Percentiles rank a stretch among this genome's conserved stretches.
These are phyloP conservation scores for Pluvianellus socialis DNA, from an alignment of 2,113 vertebrate genomes.

Conservation along the genomic window DNA sequence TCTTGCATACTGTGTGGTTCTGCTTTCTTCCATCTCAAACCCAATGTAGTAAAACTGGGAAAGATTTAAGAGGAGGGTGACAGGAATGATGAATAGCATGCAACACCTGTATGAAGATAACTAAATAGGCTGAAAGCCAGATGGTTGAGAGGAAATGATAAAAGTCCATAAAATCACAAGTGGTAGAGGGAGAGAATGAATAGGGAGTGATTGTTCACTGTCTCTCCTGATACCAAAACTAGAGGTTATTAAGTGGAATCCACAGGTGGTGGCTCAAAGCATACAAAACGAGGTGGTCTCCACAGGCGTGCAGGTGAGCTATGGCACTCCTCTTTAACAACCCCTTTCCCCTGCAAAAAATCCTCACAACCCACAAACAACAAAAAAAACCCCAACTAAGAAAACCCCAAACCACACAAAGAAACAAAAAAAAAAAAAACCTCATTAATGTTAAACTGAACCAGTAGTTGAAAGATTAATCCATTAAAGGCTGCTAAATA, in stretches of 20 bases:
- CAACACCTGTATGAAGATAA: background rate
- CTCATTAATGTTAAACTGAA: background rate
- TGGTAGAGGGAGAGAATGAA: background rate
- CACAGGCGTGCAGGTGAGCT: background rate
- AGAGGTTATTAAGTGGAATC: background rate
- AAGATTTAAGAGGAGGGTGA: background rate
- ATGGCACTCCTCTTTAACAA: background rate
- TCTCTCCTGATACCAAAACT: background rate
- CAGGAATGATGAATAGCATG: background rate
- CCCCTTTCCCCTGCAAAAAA: background rate
- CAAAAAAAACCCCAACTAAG: too few relatives aligned
- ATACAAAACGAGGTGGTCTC: background rate
- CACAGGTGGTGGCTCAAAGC: background rate
- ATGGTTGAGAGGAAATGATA: background rate
- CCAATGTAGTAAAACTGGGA: background rate
- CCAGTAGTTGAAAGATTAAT: background rate
- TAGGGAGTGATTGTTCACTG: background rate
- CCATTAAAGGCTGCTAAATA: background rate
- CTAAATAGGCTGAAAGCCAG: constrained; percentile 1
- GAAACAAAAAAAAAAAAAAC: background rate
- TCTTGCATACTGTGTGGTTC: background rate
- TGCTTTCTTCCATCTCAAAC: background rate
- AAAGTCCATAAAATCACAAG: constrained; percentile 20
- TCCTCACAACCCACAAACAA: background rate
- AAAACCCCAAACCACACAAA: background rate